Conservation (phyloP, 2,113 vertebrate genomes). For the Sebastes schlegelii region DNA sequence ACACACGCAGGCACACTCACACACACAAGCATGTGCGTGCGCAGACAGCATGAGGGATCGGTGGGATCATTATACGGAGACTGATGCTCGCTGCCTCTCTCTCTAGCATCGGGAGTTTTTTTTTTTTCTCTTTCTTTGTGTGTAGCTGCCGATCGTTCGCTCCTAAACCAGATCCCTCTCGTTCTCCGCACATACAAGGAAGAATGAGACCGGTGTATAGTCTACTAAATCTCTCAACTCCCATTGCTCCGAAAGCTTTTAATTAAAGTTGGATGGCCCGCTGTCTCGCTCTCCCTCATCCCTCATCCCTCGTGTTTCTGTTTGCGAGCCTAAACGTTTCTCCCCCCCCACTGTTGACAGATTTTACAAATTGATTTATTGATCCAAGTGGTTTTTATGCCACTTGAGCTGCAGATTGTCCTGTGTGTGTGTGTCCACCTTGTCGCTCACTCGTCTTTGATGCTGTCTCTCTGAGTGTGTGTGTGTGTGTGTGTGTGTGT, state of each 20-base stretch:
- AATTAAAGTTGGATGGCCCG: constrained; percentile 71
- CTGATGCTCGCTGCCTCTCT: constrained; percentile 74
- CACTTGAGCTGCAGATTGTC: constrained; percentile 45
- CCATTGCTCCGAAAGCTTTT: constrained; percentile 64
- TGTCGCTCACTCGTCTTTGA: neutral
- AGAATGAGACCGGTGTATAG: constrained; percentile 40
- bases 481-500: neutral
- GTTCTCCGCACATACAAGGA: constrained; percentile 26
- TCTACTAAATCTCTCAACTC: constrained; percentile 50
- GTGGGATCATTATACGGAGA: constrained; percentile 79
- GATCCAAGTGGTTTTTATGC: constrained; percentile 64
- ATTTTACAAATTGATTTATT: constrained; percentile 78
- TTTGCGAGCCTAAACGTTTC: constrained; percentile 39
- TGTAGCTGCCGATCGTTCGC: constrained; percentile 60
- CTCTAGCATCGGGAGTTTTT: constrained; percentile 65
- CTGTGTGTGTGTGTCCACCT: constrained; percentile 10
- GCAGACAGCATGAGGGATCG: constrained; percentile 73
- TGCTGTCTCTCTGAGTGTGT: neutral
- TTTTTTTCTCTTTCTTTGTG: constrained; percentile 50
- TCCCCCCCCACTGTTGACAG: constrained; percentile 50
- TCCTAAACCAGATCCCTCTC: constrained; percentile 54
- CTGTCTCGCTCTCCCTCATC: constrained; percentile 47
- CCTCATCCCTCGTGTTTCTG: constrained; percentile 31
- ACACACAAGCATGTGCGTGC: constrained; percentile 9
- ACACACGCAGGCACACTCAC: constrained; percentile 23